These are phyloP conservation scores for Heptranchias perlo DNA, from an alignment of 2,113 vertebrate species.

Conservation along the genomic window DNA sequence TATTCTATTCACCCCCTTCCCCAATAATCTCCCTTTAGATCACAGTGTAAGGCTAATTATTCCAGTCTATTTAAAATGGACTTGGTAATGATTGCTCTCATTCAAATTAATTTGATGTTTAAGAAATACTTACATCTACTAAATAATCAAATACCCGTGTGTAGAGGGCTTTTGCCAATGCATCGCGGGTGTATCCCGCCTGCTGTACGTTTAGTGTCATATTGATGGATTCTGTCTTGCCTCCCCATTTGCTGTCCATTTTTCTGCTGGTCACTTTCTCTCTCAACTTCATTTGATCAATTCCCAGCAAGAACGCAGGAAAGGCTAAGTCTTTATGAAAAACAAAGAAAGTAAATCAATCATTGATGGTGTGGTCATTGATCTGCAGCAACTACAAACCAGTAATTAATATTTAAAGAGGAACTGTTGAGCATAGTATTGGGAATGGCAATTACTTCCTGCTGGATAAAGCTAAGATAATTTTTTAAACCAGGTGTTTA, in stretches of 20 bases:
- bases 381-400: not conserved
- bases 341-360: constrained; percentile 17
- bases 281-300: constrained; percentile 73
- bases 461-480: not conserved
- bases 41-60: not conserved
- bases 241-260: constrained; percentile 95
- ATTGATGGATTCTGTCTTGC: constrained; percentile 80
- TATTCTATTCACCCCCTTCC: not conserved
- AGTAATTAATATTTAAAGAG: not conserved
- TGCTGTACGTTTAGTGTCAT: constrained; percentile 93
- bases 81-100: not conserved
- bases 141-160: constrained; percentile 85
- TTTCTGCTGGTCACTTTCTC: constrained; percentile 89
- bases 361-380: not conserved
- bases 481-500: not conserved
- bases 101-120: not conserved
- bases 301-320: constrained; percentile 87
- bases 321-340: constrained; percentile 72
- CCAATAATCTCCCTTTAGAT: not conserved
- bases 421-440: not conserved
- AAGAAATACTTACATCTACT: constrained; percentile 69
- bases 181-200: constrained; percentile 82
- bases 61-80: not conserved
- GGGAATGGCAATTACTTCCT: not conserved
- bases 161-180: constrained; percentile 88